Conservation (phyloP, 1,140 invertebrate genomes). For the Pteromalus puparum region DNA sequence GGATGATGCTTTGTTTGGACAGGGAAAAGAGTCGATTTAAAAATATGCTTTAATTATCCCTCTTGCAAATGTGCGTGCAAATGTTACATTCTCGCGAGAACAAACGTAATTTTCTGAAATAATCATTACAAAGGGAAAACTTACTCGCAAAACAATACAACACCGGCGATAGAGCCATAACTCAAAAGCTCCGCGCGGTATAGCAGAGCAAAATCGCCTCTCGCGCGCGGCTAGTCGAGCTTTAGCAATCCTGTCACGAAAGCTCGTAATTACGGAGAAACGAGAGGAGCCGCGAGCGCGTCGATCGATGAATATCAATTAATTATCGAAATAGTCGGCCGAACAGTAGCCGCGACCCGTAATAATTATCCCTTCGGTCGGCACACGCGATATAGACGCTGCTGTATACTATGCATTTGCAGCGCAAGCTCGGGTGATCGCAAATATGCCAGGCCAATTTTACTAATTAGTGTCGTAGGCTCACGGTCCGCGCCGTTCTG, state of each 20-base stretch:
- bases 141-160: not conserved
- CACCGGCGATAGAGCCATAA: not conserved
- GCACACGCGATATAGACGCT: conserved; percentile 2
- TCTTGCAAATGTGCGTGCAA: too few relatives aligned
- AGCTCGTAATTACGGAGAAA: conserved; percentile 38
- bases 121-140: not conserved
- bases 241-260: conserved; percentile 41
- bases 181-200: not conserved
- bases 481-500: not conserved
- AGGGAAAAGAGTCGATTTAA: too few relatives aligned
- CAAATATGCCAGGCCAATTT: conserved; percentile 40
- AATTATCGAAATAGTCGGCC: conserved; percentile 51
- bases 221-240: not conserved
- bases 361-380: conserved; percentile 47
- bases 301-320: conserved; percentile 53
- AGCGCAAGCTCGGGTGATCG: not conserved
- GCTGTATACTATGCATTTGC: not conserved
- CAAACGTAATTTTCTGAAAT: not conserved
- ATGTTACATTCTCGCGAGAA: too few relatives aligned
- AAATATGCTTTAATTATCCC: too few relatives aligned
- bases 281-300: not conserved
- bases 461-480: conserved; percentile 37
- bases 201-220: too few relatives aligned
- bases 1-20: not conserved
- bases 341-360: not conserved